These are phyloP conservation scores for Lateolabrax maculatus DNA, from an alignment of 2,797 vertebrate species.

Conservation along the genomic window DNA sequence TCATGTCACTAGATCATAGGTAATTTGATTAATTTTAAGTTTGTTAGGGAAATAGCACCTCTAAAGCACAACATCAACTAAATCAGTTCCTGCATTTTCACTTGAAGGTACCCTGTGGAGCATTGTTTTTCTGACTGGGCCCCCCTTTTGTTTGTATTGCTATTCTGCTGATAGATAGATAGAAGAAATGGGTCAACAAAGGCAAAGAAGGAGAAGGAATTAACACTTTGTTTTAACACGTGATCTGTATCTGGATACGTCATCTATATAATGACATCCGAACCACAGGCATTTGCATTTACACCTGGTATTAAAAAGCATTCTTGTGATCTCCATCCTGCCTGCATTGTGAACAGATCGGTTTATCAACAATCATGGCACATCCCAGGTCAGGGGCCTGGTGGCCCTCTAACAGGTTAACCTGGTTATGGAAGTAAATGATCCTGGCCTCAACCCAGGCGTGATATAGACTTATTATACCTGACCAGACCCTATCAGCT, in stretches of 20 bases:
- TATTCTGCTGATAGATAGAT: not conserved
- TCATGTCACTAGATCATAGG: not conserved
- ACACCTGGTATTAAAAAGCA: not conserved
- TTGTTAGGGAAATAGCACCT: not conserved
- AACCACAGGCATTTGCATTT: not conserved
- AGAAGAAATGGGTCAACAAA: not conserved
- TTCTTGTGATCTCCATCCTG: not conserved
- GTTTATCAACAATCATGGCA: not conserved
- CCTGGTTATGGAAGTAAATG: not conserved
- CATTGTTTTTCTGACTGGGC: not conserved
- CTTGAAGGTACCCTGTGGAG: not conserved
- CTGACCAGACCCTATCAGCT: not conserved
- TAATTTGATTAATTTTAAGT: not conserved
- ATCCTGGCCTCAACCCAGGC: too few relatives aligned
- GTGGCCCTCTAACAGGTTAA: not conserved
- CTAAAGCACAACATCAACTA: not conserved
- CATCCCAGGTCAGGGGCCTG: not conserved
- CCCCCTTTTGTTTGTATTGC: not conserved
- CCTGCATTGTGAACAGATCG: not conserved
- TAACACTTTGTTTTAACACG: not conserved
- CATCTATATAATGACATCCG: not conserved
- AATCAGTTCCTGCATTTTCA: not conserved
- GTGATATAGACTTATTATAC: not conserved
- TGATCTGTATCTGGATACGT: not conserved
- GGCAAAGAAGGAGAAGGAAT: not conserved